Conservation (phyloP, 1,140 invertebrate species). For the Bombus pascuorum region DNA sequence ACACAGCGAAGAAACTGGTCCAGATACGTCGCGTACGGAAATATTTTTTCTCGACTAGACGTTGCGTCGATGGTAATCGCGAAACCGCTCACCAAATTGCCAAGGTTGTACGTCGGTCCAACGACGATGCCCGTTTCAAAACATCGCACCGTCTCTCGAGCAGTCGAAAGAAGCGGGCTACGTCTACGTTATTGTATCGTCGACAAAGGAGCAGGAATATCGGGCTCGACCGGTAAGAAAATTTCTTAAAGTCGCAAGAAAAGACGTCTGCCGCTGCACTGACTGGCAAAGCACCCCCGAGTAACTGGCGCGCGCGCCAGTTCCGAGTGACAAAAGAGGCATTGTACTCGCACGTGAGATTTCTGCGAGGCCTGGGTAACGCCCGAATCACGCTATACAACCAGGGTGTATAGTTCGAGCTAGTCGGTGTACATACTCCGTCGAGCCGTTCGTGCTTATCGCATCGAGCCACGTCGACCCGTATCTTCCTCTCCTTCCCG, state of each 20-base stretch:
- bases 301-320: slow-evolving; percentile 44
- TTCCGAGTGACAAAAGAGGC: slow-evolving; percentile 58
- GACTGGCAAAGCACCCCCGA: slow-evolving; percentile 16
- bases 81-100: not conserved
- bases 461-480: slow-evolving; percentile 52
- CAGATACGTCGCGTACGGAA: not conserved
- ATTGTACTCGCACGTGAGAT: slow-evolving; percentile 64
- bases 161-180: slow-evolving; percentile 29
- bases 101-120: not conserved
- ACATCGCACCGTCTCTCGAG: slow-evolving; percentile 5
- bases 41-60: not conserved
- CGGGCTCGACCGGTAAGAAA: slow-evolving; percentile 44
- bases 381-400: not conserved
- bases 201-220: slow-evolving; percentile 58
- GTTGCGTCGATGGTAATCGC: not conserved
- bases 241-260: slow-evolving; percentile 62
- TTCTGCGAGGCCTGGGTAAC: slow-evolving; percentile 38
- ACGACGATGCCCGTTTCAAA: slow-evolving; percentile 19
- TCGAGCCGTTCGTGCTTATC: slow-evolving; percentile 58
- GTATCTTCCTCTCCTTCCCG: slow-evolving; percentile 47
- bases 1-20: too few relatives aligned
- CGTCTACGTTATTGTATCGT: slow-evolving; percentile 52
- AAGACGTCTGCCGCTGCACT: slow-evolving; percentile 29
- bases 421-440: not conserved
- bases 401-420: slow-evolving; percentile 3